These are phyloP conservation scores for Ornithoptera priamus DNA, from an alignment of 2,888 invertebrate species.

Conservation along the genomic window DNA sequence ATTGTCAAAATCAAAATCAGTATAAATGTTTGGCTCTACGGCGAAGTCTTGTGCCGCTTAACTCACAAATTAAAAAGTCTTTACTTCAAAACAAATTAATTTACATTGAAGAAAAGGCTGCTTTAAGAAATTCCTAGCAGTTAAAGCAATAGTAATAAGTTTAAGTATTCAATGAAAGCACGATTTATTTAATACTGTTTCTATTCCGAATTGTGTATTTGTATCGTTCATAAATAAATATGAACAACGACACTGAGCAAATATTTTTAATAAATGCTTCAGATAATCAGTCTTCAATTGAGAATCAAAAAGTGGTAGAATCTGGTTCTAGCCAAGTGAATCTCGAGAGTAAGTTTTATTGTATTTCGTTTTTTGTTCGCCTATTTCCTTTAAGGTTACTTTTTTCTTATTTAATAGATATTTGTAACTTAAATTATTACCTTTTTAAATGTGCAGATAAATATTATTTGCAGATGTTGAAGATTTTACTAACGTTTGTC, in stretches of 20 bases:
- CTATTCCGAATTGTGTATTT: background rate
- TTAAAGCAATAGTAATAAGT: too few species aligned
- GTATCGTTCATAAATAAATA: constrained; percentile 33
- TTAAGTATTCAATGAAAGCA: background rate
- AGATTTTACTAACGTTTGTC: constrained; percentile 65
- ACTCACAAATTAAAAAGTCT: too few species aligned
- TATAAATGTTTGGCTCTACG: too few species aligned
- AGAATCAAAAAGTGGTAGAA: constrained; percentile 33
- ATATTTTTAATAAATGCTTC: constrained; percentile 44
- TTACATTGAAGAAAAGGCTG: too few species aligned
- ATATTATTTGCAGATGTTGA: constrained; percentile 43
- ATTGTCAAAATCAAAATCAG: too few species aligned
- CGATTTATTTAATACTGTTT: background rate
- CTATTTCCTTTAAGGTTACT: too few species aligned
- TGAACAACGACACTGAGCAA: constrained; percentile 48
- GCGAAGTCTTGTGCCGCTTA: too few species aligned
- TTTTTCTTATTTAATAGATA: too few species aligned
- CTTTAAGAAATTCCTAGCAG: too few species aligned
- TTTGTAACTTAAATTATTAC: too few species aligned
- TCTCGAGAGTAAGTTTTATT: constrained; percentile 45
- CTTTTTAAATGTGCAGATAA: too few species aligned
- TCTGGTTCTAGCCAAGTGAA: constrained; percentile 36
- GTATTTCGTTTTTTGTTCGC: background rate
- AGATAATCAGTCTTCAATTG: constrained; percentile 32
- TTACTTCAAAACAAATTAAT: too few species aligned